Evolutionary conservation across 2,888 invertebrate genomes (phyloP).

Genomic region (Hesperia comma): DNA sequence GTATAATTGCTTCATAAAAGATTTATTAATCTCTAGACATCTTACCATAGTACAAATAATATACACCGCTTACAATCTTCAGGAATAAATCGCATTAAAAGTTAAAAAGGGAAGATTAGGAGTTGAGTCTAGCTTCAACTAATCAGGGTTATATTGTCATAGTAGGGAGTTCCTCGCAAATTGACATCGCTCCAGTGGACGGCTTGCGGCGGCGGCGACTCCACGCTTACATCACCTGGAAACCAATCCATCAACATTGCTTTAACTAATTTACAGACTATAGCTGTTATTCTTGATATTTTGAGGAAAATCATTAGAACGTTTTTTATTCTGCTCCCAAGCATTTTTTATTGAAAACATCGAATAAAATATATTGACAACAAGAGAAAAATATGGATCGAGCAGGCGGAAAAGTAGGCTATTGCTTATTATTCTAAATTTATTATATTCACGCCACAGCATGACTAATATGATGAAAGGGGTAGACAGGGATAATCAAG

Average conservation of each 20-base stretch:
- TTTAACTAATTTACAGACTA: too few relatives aligned
- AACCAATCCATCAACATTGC: neutral
- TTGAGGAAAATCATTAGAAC: too few relatives aligned
- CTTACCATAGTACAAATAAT: slow-evolving; percentile 13
- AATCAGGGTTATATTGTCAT: slow-evolving; percentile 44
- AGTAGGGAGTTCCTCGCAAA: slow-evolving; percentile 43
- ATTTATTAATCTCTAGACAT: slow-evolving; percentile 2
- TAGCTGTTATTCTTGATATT: too few relatives aligned
- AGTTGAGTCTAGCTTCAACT: slow-evolving; percentile 22
- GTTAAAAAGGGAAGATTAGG: slow-evolving; percentile 17
- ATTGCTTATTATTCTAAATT: too few relatives aligned
- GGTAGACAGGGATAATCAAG: too few relatives aligned
- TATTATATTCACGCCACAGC: too few relatives aligned
- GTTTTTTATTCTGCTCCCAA: too few relatives aligned
- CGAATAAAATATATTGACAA: too few relatives aligned
- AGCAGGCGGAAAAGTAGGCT: too few relatives aligned
- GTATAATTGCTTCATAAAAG: slow-evolving; percentile 21
- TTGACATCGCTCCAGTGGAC: slow-evolving; percentile 66
- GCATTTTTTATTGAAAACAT: too few relatives aligned
- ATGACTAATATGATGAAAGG: too few relatives aligned
- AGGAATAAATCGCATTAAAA: slow-evolving; percentile 18
- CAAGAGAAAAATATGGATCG: too few relatives aligned
- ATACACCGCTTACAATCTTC: slow-evolving; percentile 9
- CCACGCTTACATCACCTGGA: slow-evolving; percentile 39
- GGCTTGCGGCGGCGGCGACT: slow-evolving; percentile 51